Base-by-base conservation (phyloP, 2,113 vertebrate genomes). In the Sebastes schlegelii region DNA sequence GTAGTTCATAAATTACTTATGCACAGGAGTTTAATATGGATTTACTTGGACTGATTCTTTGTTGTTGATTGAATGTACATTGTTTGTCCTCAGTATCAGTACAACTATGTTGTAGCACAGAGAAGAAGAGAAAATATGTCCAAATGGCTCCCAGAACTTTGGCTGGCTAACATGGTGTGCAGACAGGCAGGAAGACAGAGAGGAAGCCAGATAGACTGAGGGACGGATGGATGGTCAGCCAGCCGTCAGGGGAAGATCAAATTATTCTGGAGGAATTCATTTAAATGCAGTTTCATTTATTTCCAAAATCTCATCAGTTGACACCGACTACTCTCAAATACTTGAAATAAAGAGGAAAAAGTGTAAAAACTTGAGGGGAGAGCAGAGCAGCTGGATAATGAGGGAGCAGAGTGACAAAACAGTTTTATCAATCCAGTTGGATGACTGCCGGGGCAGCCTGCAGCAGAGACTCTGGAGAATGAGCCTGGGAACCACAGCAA, bases 241-340 rank as follows among this genome's bases (percentile, higher is more conserved):
- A 65, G 43, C 65, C 51, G 49, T 26, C 4, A 5, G n/a, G 1
- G 23, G 57, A 43, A 45, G 52, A 70, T 70, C 14, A 46, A 70
- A 57, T 74, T 45, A 84, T 77, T 68, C 66, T 68, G 60, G 40
- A 49, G 66, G 45, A 80, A 71, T 45, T 83, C 13, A 68, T 71
- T 58, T 63, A 5, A 63, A 14, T 26, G 46, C 16, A 21, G 42
- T 26, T 79, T 79, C 14, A 65, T 73, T 81, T 54, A 23, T 58
- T 83, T 51, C 48, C 46, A 58, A 72, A 64, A 73, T 66, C 6
- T n/a, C 60, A 13, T 71, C 63, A 61, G 34, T 12, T 42, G 4
- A 60, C 77, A 65, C 23, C 14, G 14, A 23, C 51, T 46, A 17
- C 12, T 62, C 19, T 12, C 2, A 8, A 34, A 79, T 13, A 54